Percentiles rank a stretch among this genome's conserved stretches.
Conservation (phyloP, 2,888 invertebrate genomes). For the Eremobia ochroleuca region DNA sequence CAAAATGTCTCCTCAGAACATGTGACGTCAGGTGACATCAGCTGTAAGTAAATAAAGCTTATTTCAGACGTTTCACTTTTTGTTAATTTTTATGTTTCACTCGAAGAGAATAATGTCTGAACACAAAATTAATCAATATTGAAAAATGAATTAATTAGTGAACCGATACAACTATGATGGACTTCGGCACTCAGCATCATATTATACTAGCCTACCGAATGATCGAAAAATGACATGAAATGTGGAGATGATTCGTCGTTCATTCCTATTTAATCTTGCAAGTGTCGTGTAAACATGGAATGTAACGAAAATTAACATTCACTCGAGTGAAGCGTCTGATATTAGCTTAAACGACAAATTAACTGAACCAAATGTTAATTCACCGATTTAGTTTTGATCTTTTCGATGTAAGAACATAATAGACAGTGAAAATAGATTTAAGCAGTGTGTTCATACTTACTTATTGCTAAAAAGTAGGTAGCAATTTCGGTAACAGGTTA, state of each 20-base stretch:
- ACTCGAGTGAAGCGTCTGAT: conserved; percentile 14
- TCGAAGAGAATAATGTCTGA: background rate
- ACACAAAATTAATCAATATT: background rate
- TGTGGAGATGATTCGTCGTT: background rate
- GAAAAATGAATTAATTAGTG: background rate
- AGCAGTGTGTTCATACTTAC: background rate
- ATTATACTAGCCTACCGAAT: background rate
- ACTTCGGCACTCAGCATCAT: background rate
- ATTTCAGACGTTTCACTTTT: background rate
- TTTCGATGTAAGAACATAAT: background rate
- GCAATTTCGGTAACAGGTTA: no score
- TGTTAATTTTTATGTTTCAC: background rate
- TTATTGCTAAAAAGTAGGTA: background rate
- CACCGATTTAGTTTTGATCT: background rate
- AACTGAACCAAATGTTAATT: background rate
- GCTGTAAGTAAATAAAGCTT: background rate
- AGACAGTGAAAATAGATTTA: background rate
- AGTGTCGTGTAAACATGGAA: background rate
- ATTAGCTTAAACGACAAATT: background rate
- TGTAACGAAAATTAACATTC: background rate
- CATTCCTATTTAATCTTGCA: background rate
- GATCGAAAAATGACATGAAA: background rate
- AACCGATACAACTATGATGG: background rate
- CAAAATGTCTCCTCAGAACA: background rate
- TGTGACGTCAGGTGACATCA: background rate